Evolutionary conservation across 2,888 invertebrate genomes (phyloP).

Genomic region (Papilio gigon): DNA sequence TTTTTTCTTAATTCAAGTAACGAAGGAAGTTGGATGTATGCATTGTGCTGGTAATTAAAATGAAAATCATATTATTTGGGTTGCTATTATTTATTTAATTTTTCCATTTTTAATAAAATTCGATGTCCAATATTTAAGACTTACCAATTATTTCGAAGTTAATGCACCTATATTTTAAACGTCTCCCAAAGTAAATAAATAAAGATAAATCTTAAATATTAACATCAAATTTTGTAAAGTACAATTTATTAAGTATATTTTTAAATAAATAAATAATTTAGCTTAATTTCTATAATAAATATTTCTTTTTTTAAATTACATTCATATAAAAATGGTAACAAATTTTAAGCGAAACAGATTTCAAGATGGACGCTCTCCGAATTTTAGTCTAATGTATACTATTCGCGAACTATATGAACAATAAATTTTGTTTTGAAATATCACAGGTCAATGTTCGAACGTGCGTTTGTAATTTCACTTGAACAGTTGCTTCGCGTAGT

Average conservation of each 20-base stretch:
- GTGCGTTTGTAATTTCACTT: slow-evolving; percentile 82
- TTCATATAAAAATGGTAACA: slow-evolving; percentile 60
- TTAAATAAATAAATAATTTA: slow-evolving; percentile 68
- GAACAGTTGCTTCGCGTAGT: slow-evolving; percentile 91
- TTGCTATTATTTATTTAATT: slow-evolving; percentile 35
- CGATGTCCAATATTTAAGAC: slow-evolving; percentile 55
- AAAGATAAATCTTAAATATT: slow-evolving; percentile 64
- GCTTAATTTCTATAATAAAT: slow-evolving; percentile 47
- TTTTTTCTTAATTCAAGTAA: too few species aligned
- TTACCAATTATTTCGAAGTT: slow-evolving; percentile 70
- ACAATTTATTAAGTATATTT: slow-evolving; percentile 46
- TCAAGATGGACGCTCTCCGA: slow-evolving; percentile 53
- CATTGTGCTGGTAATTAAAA: background rate
- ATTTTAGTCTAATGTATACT: slow-evolving; percentile 53
- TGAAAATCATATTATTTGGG: slow-evolving; percentile 7
- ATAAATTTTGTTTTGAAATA: slow-evolving; percentile 65
- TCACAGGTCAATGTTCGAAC: slow-evolving; percentile 70
- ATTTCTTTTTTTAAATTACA: slow-evolving; percentile 59
- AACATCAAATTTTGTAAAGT: slow-evolving; percentile 50
- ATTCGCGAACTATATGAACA: slow-evolving; percentile 67
- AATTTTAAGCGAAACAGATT: slow-evolving; percentile 61
- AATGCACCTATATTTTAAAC: slow-evolving; percentile 78
- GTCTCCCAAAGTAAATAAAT: slow-evolving; percentile 67
- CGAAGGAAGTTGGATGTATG: background rate
- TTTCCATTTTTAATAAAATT: slow-evolving; percentile 33